Evolutionary conservation across 2,888 invertebrate species (phyloP).

Genomic region (Drosophila suboccidentalis): DNA sequence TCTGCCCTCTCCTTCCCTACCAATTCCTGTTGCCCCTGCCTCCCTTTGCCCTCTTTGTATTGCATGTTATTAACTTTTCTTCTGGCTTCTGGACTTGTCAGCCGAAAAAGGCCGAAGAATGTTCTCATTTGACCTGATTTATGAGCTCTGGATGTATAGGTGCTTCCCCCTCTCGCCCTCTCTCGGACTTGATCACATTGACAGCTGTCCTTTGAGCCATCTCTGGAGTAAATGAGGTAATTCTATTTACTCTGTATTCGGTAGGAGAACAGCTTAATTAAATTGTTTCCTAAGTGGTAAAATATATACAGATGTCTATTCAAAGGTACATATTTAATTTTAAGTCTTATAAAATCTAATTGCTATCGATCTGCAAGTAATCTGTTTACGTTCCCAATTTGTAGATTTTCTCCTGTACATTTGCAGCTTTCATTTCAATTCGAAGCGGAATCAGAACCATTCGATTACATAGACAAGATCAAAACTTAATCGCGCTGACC

Average conservation of each 20-base stretch:
- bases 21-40: constrained; percentile 18
- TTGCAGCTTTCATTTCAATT: constrained; percentile 39
- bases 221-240: neutral
- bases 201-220: constrained; percentile 52
- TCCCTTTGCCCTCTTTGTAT: neutral
- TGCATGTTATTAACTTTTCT: constrained; percentile 74
- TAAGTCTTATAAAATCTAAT: no score
- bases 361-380: neutral
- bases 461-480: constrained; percentile 53
- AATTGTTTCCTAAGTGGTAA: neutral
- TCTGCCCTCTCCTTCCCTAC: constrained; percentile 39
- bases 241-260: neutral
- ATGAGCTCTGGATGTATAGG: constrained; percentile 35
- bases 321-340: neutral
- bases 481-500: constrained; percentile 58
- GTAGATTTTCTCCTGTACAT: neutral
- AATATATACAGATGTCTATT: no score
- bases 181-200: constrained; percentile 43
- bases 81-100: constrained; percentile 69
- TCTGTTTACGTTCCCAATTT: neutral
- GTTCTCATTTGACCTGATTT: constrained; percentile 51
- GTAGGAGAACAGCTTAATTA: neutral
- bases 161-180: neutral
- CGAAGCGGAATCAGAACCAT: constrained; percentile 38
- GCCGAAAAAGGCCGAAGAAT: constrained; percentile 26